Evolutionary conservation across 2,797 vertebrate species (phyloP), one percentile per base, ranked within the genome.

Genomic region (Hoplostethus atlanticus): DNA sequence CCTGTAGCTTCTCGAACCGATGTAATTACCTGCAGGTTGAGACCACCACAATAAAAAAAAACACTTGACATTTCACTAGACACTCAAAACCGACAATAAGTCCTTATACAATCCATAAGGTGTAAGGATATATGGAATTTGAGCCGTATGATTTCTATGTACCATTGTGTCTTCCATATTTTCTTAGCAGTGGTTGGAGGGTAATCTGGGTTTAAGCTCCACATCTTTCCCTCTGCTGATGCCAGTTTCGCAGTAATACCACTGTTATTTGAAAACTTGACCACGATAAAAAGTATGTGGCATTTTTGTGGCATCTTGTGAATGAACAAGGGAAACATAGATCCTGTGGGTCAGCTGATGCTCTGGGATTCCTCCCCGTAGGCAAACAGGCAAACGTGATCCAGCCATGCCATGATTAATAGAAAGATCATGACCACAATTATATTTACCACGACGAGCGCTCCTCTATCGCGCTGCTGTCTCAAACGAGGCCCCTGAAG

Each of bases 401-500:
- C 72, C 68, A 76, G 84, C 77, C 71, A 64, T 5, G 5, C 4
- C 1, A 5, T 90, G 91, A 93, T 91, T 90, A 87, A 92, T 86
- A 71, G 73, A 70, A 75, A 64, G 91, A 90, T 90, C 89, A 56
- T 74, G 92, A 92, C 92, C 92, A 91, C 92, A 93, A 93, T 93
- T 91, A 93, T 89, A 93, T 92, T 88, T 90, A 90, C 89, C 77
- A 77, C 25, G 21, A 83, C 78, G 76, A 89, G 54, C 74, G 65
- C 84, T 83, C 84, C 70, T 89, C 88, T 84, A 86, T 92, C 90
- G 79, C 42, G 79, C 91, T 88, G 86, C 85, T 84, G 84, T 89
- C 90, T 72, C 86, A 91, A 93, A 90, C 80, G 83, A 91, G 81
- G 81, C 89, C 84, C 78, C 84, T 87, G 86, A 87, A 88, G 89